Conservation (phyloP, 2,888 invertebrate species). For the Oligia fasciuncula region DNA sequence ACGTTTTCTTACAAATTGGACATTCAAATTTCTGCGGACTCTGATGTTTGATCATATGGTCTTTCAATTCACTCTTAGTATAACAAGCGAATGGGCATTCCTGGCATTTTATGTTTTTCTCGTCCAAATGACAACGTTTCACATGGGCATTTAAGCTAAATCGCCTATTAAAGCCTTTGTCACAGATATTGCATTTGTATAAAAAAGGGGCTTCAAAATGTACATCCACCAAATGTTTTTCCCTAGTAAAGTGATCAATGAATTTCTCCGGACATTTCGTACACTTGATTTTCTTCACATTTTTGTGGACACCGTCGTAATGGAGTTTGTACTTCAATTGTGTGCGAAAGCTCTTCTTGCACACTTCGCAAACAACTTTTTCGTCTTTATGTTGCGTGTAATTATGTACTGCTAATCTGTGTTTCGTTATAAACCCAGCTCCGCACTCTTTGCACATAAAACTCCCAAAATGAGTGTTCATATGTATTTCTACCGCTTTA, state of each 20-base stretch:
- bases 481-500: slow-evolving; percentile 26
- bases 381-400: slow-evolving; percentile 61
- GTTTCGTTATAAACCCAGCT: slow-evolving; percentile 77
- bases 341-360: slow-evolving; percentile 72
- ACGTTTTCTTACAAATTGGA: slow-evolving; percentile 81
- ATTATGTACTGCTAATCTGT: slow-evolving; percentile 78
- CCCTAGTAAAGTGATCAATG: slow-evolving; percentile 72
- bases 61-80: slow-evolving; percentile 56
- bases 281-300: slow-evolving; percentile 71
- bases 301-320: slow-evolving; percentile 69
- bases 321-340: slow-evolving; percentile 68
- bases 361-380: slow-evolving; percentile 64
- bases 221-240: slow-evolving; percentile 69
- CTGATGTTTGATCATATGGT: slow-evolving; percentile 75
- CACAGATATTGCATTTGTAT: slow-evolving; percentile 65
- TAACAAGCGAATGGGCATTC: slow-evolving; percentile 21
- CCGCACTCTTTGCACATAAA: slow-evolving; percentile 68
- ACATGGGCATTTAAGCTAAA: slow-evolving; percentile 57
- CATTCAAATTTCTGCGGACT: slow-evolving; percentile 77
- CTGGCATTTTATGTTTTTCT: slow-evolving; percentile 59
- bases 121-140: slow-evolving; percentile 60
- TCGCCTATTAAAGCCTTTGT: slow-evolving; percentile 55
- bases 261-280: slow-evolving; percentile 71
- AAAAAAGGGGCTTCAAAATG: slow-evolving; percentile 62
- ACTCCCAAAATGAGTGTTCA: slow-evolving; percentile 35